Evolutionary conservation across 1,140 invertebrate genomes (phyloP), one percentile per base, ranked within the genome.

Genomic region (Drosophila jambulina): DNA sequence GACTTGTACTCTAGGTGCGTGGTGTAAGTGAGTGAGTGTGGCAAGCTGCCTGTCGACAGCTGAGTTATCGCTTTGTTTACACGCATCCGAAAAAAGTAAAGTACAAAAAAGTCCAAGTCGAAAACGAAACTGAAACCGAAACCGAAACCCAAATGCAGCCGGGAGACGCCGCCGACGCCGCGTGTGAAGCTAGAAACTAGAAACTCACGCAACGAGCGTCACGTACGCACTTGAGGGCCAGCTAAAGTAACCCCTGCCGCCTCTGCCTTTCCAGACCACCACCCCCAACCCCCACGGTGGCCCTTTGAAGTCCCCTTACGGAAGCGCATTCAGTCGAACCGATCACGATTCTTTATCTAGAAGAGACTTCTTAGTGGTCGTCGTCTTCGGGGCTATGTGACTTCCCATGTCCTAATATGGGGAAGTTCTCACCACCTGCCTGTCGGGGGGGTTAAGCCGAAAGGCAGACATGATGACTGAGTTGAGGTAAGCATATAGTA

Each of bases 61-160:
- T 78, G 57, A 78, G 63, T 78, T 78, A 78, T 78, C 75, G 74
- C 75, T 77, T 77, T 78, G 74, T 77, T 78, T 78, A 78, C 75
- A 70, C 51, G 65, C 43, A 71, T 71, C 51, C 64, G 38, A 59
- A 77, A 77, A 32, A 57, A 75, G 36, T 49, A 54, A 38, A 46
- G 43, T 40, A 45, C 21, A 51, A 46, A 48, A 17, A 32, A 58
- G 4, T 13, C 40, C 13, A 59, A 59, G 29, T 34, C 32, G 21
- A 34, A 58, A 45, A 32, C 29, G 25, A 48, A 48, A 25, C 36
- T 58, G 71, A 68, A 68, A 61, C 46, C 49, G 62, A 67, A 36
- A 53, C 45, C 17, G 32, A 53, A 56, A 40, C 19, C 32, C 19
- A 36, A 67, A 54, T 29, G 36, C 43, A 46, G 25, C 29, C 19